Evolutionary conservation across 2,888 invertebrate species (phyloP).

Genomic region (Platycheirus albimanus): DNA sequence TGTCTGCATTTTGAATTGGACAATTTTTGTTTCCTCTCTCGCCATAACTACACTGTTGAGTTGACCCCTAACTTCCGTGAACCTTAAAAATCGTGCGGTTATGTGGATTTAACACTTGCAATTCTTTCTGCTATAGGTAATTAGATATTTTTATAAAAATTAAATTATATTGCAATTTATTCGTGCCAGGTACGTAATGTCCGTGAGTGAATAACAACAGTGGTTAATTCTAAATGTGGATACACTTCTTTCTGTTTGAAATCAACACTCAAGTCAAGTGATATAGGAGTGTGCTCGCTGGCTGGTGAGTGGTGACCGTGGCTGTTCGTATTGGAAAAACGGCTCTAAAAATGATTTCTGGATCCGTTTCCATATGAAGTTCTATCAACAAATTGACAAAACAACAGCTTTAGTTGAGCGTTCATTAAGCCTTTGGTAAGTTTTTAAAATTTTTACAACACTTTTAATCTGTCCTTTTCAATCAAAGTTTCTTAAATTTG

Average conservation of each 20-base stretch:
- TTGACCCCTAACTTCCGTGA: not conserved
- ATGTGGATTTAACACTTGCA: conserved; percentile 39
- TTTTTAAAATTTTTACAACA: not conserved
- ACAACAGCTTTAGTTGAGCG: conserved; percentile 28
- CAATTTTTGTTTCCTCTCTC: not conserved
- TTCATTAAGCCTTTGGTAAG: conserved; percentile 47
- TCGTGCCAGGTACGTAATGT: conserved; percentile 11
- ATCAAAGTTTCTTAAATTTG: not conserved
- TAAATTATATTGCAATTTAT: conserved; percentile 14
- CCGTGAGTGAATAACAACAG: conserved; percentile 55
- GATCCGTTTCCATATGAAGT: conserved; percentile 33
- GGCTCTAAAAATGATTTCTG: conserved; percentile 23
- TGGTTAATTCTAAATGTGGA: conserved; percentile 46
- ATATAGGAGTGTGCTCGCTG: too few relatives aligned
- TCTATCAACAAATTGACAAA: conserved; percentile 2
- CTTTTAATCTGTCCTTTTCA: too few relatives aligned
- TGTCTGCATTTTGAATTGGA: conserved; percentile 28
- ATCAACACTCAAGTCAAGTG: conserved; percentile 36
- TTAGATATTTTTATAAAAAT: too few relatives aligned
- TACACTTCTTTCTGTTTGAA: conserved; percentile 39
- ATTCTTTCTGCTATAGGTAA: too few relatives aligned
- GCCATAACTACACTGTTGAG: not conserved
- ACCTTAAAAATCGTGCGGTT: too few relatives aligned
- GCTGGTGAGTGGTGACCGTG: not conserved
- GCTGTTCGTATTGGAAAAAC: conserved; percentile 19